A percentile compares a stretch with the other conserved stretches of the same genome.
phyloP scores from a whole-genome alignment of 2,888 invertebrate species.

The Ophion costatus region DNA sequence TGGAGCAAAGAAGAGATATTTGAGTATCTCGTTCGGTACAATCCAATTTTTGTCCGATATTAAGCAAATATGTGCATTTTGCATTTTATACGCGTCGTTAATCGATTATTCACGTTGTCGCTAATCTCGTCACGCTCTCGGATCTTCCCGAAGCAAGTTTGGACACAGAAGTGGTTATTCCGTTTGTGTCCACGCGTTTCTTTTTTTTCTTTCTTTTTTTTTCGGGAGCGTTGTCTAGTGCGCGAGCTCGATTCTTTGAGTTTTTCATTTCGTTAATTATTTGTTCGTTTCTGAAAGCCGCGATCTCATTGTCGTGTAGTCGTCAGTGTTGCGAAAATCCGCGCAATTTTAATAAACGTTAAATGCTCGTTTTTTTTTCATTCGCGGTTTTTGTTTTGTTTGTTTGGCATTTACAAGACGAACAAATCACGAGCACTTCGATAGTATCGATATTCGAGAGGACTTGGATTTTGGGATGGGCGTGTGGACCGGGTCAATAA shows the following conservation, averaged over 20 bases:
- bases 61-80: neutral
- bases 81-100: conserved; percentile 12
- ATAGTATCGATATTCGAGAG: conserved; percentile 58
- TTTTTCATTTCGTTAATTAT: conserved; percentile 6
- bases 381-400: conserved; percentile 25
- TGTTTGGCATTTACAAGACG: conserved; percentile 13
- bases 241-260: conserved; percentile 57
- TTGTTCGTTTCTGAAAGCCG: conserved; percentile 20
- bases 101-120: neutral
- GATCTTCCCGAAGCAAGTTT: conserved; percentile 72
- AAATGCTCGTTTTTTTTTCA: conserved; percentile 6
- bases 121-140: conserved; percentile 27
- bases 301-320: conserved; percentile 16
- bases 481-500: conserved; percentile 80
- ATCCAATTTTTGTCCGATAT: neutral
- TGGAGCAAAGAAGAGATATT: no score
- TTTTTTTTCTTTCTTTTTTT: conserved; percentile 39
- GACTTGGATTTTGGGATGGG: conserved; percentile 73
- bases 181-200: conserved; percentile 67
- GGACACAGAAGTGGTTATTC: conserved; percentile 82
- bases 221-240: conserved; percentile 64
- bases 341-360: conserved; percentile 27
- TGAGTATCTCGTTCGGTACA: no score
- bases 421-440: conserved; percentile 38
- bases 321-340: conserved; percentile 22